Evolutionary conservation across 2,888 invertebrate genomes (phyloP).

Genomic region (Dryocosmus kuriphilus): DNA sequence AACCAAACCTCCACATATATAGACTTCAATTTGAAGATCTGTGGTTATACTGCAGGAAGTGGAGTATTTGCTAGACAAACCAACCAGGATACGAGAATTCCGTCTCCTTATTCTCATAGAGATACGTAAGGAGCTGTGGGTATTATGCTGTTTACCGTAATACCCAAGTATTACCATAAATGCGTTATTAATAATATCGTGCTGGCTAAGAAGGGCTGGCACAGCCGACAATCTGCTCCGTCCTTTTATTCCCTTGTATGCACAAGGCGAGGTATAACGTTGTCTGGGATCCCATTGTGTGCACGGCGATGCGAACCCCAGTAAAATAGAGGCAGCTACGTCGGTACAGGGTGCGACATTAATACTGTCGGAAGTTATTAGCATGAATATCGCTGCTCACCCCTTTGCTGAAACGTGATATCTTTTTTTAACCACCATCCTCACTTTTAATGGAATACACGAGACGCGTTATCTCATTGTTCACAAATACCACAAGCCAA

Average conservation of each 20-base stretch:
- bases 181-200: conserved; percentile 68
- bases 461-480: conserved; percentile 24
- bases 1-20: conserved; percentile 19
- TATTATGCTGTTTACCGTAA: conserved; percentile 60
- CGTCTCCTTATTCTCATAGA: conserved; percentile 22
- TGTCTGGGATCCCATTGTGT: conserved; percentile 41
- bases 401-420: conserved; percentile 53
- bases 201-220: conserved; percentile 39
- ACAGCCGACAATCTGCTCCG: conserved; percentile 12
- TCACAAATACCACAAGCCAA: conserved; percentile 14
- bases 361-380: conserved; percentile 57
- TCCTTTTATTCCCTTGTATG: conserved; percentile 42
- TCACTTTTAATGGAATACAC: conserved; percentile 39
- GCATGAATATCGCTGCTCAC: conserved; percentile 52
- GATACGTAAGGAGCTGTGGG: conserved; percentile 42
- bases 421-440: conserved; percentile 27
- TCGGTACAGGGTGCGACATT: conserved; percentile 46
- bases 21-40: conserved; percentile 22
- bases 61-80: conserved; percentile 40
- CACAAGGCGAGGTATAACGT: conserved; percentile 44
- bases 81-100: conserved; percentile 15
- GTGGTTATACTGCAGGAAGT: conserved; percentile 26
- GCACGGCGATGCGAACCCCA: conserved; percentile 30
- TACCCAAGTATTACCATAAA: conserved; percentile 62
- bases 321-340: conserved; percentile 28